Conservation (phyloP, 1,140 invertebrate genomes). For the Heliconius congener region DNA sequence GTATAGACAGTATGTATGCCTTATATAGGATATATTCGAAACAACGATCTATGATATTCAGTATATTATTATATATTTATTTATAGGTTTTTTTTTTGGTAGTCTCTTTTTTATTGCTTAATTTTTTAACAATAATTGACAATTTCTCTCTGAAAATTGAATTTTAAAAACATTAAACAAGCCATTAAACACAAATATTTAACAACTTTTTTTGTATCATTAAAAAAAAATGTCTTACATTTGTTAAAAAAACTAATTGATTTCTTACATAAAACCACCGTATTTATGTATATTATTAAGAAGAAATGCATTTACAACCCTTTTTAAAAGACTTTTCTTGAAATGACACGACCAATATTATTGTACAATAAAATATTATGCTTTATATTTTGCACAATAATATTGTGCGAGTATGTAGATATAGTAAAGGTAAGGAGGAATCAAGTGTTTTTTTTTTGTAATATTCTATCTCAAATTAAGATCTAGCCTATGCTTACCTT, state of each 20-base stretch:
- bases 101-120: no score
- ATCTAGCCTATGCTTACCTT: background rate
- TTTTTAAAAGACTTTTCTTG: no score
- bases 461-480: background rate
- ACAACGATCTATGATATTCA: background rate
- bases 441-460: background rate
- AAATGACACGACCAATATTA: no score
- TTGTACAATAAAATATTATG: no score
- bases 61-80: background rate
- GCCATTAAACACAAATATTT: no score
- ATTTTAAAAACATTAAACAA: no score
- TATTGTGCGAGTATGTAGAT: background rate
- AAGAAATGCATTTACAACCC: background rate
- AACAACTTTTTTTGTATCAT: no score
- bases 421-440: background rate
- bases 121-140: no score
- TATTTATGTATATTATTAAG: background rate
- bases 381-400: background rate
- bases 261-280: background rate
- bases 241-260: background rate
- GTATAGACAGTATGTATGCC: conserved; percentile 9
- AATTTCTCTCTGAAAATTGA: no score
- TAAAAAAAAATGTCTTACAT: no score
- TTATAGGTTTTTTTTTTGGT: background rate
- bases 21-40: background rate